Evolutionary conservation across 2,113 vertebrate species (phyloP).

Genomic region (Opisthocomus hoazin): DNA sequence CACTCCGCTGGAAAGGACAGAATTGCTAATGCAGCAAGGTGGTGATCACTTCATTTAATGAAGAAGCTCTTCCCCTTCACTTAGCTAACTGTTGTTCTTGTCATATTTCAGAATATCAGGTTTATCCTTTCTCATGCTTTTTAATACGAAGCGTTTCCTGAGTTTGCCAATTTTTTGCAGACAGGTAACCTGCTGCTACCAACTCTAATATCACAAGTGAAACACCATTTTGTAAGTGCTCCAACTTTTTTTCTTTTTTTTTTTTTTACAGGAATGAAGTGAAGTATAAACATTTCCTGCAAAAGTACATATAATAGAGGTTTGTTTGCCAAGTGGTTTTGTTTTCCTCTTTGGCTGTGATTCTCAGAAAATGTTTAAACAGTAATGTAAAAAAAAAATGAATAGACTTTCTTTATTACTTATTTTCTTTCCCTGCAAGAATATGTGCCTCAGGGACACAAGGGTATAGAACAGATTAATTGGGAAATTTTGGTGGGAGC

Average conservation of each 20-base stretch:
- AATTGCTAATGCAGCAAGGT: not conserved
- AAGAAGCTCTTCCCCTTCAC: not conserved
- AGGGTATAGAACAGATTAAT: conserved; percentile 30
- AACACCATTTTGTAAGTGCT: not conserved
- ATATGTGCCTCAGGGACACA: conserved; percentile 19
- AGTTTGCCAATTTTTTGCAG: not conserved
- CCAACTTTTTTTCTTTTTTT: not conserved
- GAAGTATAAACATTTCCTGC: conserved; percentile 46
- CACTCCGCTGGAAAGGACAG: not conserved
- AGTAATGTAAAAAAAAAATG: conserved; percentile 64
- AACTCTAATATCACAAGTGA: not conserved
- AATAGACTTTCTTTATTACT: conserved; percentile 52
- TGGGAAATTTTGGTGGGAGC: conserved; percentile 34
- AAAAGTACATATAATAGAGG: conserved; percentile 43
- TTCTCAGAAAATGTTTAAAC: conserved; percentile 57
- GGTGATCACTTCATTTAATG: not conserved
- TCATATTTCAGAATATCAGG: not conserved
- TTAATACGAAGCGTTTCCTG: not conserved
- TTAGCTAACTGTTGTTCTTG: not conserved
- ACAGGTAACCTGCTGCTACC: not conserved
- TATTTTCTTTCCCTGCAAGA: conserved; percentile 49
- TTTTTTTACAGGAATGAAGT: not conserved
- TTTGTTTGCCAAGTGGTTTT: conserved; percentile 60
- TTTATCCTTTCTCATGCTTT: not conserved
- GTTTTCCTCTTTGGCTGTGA: conserved; percentile 57